Evolutionary conservation across 2,797 vertebrate genomes (phyloP).

Genomic region (Manis crassicaudata): DNA sequence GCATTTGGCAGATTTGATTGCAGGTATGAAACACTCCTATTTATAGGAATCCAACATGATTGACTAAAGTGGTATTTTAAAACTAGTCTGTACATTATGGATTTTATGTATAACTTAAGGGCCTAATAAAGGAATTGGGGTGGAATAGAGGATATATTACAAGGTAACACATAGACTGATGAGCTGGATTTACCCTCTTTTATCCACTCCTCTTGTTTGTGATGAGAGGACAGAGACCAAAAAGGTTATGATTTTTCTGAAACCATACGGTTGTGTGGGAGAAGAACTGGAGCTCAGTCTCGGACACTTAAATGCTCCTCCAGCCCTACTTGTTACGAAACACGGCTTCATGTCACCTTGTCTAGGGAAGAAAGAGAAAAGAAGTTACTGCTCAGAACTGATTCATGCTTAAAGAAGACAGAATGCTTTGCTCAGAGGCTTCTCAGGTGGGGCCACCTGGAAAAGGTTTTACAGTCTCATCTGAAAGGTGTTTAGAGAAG

Average conservation of each 20-base stretch:
- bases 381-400: not conserved
- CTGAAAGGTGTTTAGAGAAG: not conserved
- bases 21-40: not conserved
- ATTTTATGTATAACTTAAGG: not conserved
- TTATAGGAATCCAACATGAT: conserved; percentile 2
- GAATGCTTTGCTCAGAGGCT: not conserved
- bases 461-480: not conserved
- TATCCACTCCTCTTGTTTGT: not conserved
- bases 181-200: not conserved
- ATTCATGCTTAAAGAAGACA: not conserved
- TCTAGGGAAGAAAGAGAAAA: not conserved
- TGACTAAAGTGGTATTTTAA: not conserved
- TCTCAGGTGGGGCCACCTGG: not conserved
- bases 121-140: not conserved
- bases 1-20: conserved; percentile 49
- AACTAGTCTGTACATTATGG: not conserved
- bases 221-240: not conserved
- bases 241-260: not conserved
- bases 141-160: not conserved
- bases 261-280: not conserved
- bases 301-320: not conserved
- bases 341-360: not conserved
- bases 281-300: not conserved
- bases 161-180: not conserved
- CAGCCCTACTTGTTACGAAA: not conserved